A percentile compares a stretch with the other conserved stretches of the same genome.
Evolutionary conservation across 2,797 vertebrate genomes (phyloP).

Genomic region (Hippoglossus hippoglossus): DNA sequence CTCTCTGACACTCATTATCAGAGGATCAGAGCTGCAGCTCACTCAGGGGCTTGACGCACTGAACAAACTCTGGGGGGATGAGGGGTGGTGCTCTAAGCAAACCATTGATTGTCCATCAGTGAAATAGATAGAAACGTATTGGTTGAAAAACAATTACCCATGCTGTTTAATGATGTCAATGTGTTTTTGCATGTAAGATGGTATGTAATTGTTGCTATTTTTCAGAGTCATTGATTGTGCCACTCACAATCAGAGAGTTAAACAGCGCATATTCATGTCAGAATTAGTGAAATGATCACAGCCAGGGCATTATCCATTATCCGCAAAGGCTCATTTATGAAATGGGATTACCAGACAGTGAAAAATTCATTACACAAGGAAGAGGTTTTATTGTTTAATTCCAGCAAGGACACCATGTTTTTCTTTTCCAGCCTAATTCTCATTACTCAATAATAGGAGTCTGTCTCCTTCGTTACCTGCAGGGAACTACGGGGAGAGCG

Average conservation of each 20-base stretch:
- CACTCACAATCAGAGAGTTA: slow-evolving; percentile 5
- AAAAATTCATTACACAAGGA: neutral
- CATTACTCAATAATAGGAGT: neutral
- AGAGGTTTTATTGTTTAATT: slow-evolving; percentile 2
- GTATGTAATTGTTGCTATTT: slow-evolving; percentile 18
- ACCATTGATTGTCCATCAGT: slow-evolving; percentile 32
- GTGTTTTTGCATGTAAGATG: slow-evolving; percentile 23
- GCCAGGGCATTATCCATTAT: neutral
- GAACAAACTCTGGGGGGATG: slow-evolving; percentile 20
- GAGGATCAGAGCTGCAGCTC: slow-evolving; percentile 61
- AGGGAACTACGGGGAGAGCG: slow-evolving; percentile 99
- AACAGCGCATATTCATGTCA: neutral
- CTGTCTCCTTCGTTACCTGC: slow-evolving; percentile 41
- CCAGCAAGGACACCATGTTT: neutral
- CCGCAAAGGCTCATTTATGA: neutral
- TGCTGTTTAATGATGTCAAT: slow-evolving; percentile 22
- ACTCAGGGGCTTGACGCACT: slow-evolving; percentile 18
- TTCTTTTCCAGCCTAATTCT: slow-evolving; percentile 1
- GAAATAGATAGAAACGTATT: slow-evolving; percentile 38
- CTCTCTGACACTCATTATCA: slow-evolving; percentile 63
- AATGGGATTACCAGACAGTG: slow-evolving; percentile 10
- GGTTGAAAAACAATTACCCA: slow-evolving; percentile 25
- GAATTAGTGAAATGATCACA: slow-evolving; percentile 3
- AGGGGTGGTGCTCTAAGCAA: slow-evolving; percentile 8
- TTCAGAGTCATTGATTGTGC: slow-evolving; percentile 12